Percentiles rank a stretch among this genome's conserved stretches.
Conservation (phyloP, 2,113 vertebrate genomes). For the Oophaga pumilio region DNA sequence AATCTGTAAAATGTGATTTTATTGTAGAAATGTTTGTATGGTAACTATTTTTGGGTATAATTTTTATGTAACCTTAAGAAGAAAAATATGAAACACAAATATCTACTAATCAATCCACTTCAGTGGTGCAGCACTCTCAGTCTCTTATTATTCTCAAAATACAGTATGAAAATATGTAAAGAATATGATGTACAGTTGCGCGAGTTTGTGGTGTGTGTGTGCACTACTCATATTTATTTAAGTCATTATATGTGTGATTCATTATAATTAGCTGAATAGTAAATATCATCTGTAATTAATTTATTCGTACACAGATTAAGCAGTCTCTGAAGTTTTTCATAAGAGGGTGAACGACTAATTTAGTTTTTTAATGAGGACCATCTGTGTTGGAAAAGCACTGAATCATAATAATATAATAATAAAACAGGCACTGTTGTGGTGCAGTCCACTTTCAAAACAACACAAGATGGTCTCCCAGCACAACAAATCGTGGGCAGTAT, state of each 20-base stretch:
- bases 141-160: neutral
- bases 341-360: constrained; percentile 68
- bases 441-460: constrained; percentile 13
- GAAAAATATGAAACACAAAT: neutral
- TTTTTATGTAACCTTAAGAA: neutral
- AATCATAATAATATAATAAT: constrained; percentile 44
- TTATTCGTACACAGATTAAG: constrained; percentile 63
- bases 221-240: constrained; percentile 50
- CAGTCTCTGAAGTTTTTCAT: constrained; percentile 67
- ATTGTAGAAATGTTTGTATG: too few species aligned
- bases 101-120: neutral
- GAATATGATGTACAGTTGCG: constrained; percentile 14
- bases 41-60: too few species aligned
- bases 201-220: neutral
- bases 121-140: constrained; percentile 2
- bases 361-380: constrained; percentile 75
- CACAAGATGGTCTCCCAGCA: constrained; percentile 19
- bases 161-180: constrained; percentile 1
- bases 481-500: neutral
- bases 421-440: constrained; percentile 41
- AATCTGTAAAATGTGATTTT: too few species aligned
- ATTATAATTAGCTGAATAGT: constrained; percentile 66
- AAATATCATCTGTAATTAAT: constrained; percentile 71
- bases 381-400: constrained; percentile 56
- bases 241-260: constrained; percentile 60